Evolutionary conservation across 2,888 invertebrate genomes (phyloP), one percentile per base, ranked within the genome.

Genomic region (Leptothorax acervorum): DNA sequence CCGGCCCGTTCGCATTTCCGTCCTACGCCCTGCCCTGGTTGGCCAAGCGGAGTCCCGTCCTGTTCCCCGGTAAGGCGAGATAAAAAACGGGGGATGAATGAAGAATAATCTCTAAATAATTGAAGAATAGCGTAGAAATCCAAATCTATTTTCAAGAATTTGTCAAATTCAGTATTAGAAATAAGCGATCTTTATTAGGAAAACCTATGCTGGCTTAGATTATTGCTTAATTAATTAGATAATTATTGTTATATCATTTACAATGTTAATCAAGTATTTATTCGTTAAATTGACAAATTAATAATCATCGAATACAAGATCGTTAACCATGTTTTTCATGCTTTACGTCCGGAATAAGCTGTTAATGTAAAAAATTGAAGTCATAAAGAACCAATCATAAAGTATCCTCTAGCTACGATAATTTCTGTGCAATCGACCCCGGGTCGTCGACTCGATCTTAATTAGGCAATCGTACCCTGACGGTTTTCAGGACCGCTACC

Each of bases 1-100:
- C 96, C 79, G 18, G 73, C 9, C 96, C 96, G n/a, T 95, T 96
- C 87, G 96, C 97, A 0, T 96, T 97, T 88, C 95, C 96, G 3
- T 96, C 97, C 0, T 97, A 97, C 88, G 96, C 97, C 11, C 91
- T 95, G 0, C 95, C 96, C 2, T 95, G 97, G 94, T 96, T 97
- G 96, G 97, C 95, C 96, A 85, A 97, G 96, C 91, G 96, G 96
- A 71, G 96, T 95, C 93, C 94, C 66, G 92, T 94, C 12, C 86
- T 94, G 12, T 92, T 94, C 89, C 92, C 94, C 87, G 93, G 94
- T 94, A 87, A 86, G 87, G 73, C 35, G 12, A 55, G 6, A 51
- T 62, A 48, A 15, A 4, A n/a, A 48, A 23, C 23, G 23, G 23
- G 23, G 23, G 23, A 23, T 23, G 23, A 23, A 23, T 23, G 23